phyloP scores from a whole-genome alignment of 1,140 invertebrate genomes.

The Daktulosphaira vitifoliae region DNA sequence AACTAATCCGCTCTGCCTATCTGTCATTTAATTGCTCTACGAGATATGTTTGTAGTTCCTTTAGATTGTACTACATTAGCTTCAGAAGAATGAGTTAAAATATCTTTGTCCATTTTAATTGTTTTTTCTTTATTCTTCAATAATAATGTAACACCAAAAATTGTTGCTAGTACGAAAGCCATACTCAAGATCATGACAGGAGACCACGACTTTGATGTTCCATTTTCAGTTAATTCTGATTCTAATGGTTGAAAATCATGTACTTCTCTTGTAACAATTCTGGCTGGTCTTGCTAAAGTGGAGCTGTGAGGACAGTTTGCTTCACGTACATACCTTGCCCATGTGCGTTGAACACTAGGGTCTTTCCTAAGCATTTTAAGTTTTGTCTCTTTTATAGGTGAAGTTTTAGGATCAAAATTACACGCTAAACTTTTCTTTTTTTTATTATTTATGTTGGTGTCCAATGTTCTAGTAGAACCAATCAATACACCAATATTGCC shows the following conservation, averaged over 20 bases:
- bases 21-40: slow-evolving; percentile 19
- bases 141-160: not conserved
- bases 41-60: slow-evolving; percentile 13
- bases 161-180: not conserved
- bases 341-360: slow-evolving; percentile 54
- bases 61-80: slow-evolving; percentile 12
- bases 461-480: slow-evolving; percentile 54
- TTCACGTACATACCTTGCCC: slow-evolving; percentile 58
- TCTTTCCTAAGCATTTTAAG: slow-evolving; percentile 48
- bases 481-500: slow-evolving; percentile 55
- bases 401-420: slow-evolving; percentile 52
- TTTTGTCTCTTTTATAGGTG: slow-evolving; percentile 47
- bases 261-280: slow-evolving; percentile 31
- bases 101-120: slow-evolving; percentile 21
- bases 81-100: not conserved
- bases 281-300: slow-evolving; percentile 23
- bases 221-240: too few species aligned
- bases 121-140: slow-evolving; percentile 2
- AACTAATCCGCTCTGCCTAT: not conserved
- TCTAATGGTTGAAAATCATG: not conserved
- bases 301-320: slow-evolving; percentile 51
- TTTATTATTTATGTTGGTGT: slow-evolving; percentile 50
- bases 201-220: too few species aligned
- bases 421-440: slow-evolving; percentile 57
- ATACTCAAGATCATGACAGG: not conserved